Conservation (phyloP, 2,113 vertebrate genomes). For the Climacteris rufus region DNA sequence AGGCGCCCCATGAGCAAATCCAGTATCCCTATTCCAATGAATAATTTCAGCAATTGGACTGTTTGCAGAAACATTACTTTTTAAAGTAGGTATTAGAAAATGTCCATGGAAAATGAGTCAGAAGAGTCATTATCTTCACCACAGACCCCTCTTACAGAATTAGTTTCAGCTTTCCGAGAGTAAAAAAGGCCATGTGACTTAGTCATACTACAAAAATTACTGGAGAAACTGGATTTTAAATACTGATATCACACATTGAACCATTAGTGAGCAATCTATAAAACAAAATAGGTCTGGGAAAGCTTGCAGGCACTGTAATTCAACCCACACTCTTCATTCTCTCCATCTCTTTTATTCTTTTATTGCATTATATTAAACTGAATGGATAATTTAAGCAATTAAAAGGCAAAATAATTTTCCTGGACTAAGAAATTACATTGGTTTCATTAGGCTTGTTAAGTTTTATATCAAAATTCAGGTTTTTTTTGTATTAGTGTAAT, state of each 20-base stretch:
- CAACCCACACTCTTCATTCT: not conserved
- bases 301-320: not conserved
- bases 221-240: not conserved
- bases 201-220: not conserved
- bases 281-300: conserved; percentile 6
- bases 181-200: not conserved
- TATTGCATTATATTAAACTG: not conserved
- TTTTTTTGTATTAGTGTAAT: not conserved
- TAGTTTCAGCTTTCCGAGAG: not conserved
- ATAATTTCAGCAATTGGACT: not conserved
- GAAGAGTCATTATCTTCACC: not conserved
- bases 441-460: not conserved
- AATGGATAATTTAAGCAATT: not conserved
- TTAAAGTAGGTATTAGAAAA: not conserved
- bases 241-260: not conserved
- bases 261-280: not conserved
- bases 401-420: not conserved
- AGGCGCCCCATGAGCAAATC: not conserved
- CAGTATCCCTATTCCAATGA: not conserved
- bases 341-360: not conserved
- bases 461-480: not conserved
- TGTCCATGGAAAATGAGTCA: not conserved
- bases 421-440: not conserved
- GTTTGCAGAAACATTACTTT: not conserved
- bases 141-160: not conserved